Base-by-base conservation (phyloP, 1,140 invertebrate species). In the Drosophila pallidifrons region DNA sequence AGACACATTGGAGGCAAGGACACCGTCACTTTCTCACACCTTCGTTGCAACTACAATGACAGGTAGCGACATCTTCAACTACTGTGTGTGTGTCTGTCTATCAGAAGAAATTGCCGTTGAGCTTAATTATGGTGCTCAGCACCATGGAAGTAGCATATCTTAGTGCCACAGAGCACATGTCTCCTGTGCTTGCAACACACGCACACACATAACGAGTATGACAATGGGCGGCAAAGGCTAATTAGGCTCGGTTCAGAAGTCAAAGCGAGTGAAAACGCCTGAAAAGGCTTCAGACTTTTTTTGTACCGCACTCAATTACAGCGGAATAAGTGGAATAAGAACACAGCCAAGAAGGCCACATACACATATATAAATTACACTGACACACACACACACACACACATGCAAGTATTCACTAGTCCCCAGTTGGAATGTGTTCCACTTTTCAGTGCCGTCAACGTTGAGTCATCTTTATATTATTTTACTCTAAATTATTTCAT, bases 231-330 rank as follows among this genome's bases (percentile, higher is more conserved):
- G 83, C 71, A 65, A 68, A 66, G 83, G 79, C 82, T 88, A 86
- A 86, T 86, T 86, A 86, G 82, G 55, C 83, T 55, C 72, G 79
- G 63, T 67, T 79, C 79, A 79, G 41, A 67, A 43, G 79, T 82
- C 82, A 87, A 86, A 86, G 82, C 64, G 57, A 59, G 67, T 49
- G 63, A 57, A 66, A 41, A 64, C 35, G 43, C 25, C 41, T 69
- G 45, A 68, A 54, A 65, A 46, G 11, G 8, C 60, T 47, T 59
- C 75, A 43, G 30, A 58, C 74, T 49, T 72, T 25, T 25, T 20
- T 49, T 30, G 38, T 38, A 61, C 58, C 45, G 38, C 49, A 70
- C 67, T 71, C 59, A 71, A 71, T 64, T 71, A 64, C 51, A 64
- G 41, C 43, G 43, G 47, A 61, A 66, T 49, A 58, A 30, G 45